Base-by-base conservation (phyloP, 2,113 vertebrate species). In the Dasyornis broadbenti region DNA sequence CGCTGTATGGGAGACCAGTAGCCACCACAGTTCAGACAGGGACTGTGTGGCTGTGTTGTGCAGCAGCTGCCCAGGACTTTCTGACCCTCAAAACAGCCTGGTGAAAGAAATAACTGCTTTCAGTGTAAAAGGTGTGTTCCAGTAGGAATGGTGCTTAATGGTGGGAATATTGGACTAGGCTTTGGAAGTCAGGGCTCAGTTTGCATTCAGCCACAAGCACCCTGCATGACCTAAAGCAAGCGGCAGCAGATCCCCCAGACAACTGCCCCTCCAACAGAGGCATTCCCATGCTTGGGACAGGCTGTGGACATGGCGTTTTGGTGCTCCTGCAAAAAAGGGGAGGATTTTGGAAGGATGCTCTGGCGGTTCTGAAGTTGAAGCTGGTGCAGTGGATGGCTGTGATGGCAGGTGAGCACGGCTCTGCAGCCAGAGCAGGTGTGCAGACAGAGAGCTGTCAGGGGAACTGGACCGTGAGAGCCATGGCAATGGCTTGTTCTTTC, bases 231-330 rank as follows among this genome's bases (percentile, higher is more conserved):
- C 13, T 24, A 1, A 1, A 15, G 53, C 7, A 3, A 17, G 52
- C 2, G 35, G 30, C 39, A 23, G 33, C 13, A 15, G 17, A 3
- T 77, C 9, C n/a, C 26, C 31, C 8, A 1, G 28, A 1, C 0
- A 1, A 0, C 4, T 23, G 13, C 4, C 7, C 11, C 11, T 47
- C 15, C 0, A 0, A 1, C 17, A 0, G 22, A 42, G 39, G 23
- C 6, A 0, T 15, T 26, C 5, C 30, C 3, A 0, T 7, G 44
- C 54, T 7, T 9, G 35, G 59, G 31, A 5, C 37, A 11, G 42
- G 57, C 78, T 70, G 33, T 0, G 0, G 20, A 4, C 15, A 5
- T 1, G 0, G 33, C 0, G 0, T 13, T 39, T 30, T 1, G 0
- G 9, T 5, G 24, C 69, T 45, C 10, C n/a, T n/a, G 63, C 23